A percentile compares a stretch with the other conserved stretches of the same genome.
These are phyloP conservation scores for Actinernus sp. DNA, from an alignment of 92 coral and sea anemone species.

Conservation along the genomic window DNA sequence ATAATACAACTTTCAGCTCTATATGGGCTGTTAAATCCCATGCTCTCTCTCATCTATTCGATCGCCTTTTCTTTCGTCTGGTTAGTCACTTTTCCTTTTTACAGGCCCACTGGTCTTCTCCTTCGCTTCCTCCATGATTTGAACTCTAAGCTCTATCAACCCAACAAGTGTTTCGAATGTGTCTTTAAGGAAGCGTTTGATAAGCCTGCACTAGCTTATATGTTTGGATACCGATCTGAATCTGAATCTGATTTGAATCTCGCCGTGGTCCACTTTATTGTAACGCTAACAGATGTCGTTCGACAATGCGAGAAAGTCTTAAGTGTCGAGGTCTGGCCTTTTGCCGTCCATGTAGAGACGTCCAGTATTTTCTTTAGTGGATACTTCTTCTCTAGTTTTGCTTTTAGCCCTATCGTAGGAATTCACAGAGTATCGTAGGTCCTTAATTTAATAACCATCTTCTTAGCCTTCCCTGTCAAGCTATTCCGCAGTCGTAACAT, in stretches of 20 bases:
- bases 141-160: conserved; percentile 52
- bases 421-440: conserved; percentile 44
- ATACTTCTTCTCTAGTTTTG: conserved; percentile 35
- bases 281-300: conserved; percentile 30
- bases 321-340: conserved; percentile 30
- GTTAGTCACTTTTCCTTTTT: neutral
- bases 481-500: no score
- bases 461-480: no score
- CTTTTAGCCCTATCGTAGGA: conserved; percentile 55
- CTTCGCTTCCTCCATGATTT: conserved; percentile 56
- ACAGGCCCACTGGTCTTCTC: conserved; percentile 50
- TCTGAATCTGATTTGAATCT: no score
- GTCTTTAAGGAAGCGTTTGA: conserved; percentile 46
- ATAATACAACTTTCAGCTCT: no score
- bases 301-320: conserved; percentile 22
- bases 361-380: no score
- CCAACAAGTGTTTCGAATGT: conserved; percentile 29
- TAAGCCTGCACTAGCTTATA: conserved; percentile 58
- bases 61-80: no score
- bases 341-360: conserved; percentile 29
- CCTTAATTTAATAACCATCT: no score
- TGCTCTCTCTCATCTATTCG: no score
- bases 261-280: conserved; percentile 47
- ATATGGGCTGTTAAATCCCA: no score
- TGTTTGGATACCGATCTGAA: no score